These are phyloP conservation scores for Zaprionus gabonicus DNA, from an alignment of 1,140 invertebrate species.

Conservation along the genomic window DNA sequence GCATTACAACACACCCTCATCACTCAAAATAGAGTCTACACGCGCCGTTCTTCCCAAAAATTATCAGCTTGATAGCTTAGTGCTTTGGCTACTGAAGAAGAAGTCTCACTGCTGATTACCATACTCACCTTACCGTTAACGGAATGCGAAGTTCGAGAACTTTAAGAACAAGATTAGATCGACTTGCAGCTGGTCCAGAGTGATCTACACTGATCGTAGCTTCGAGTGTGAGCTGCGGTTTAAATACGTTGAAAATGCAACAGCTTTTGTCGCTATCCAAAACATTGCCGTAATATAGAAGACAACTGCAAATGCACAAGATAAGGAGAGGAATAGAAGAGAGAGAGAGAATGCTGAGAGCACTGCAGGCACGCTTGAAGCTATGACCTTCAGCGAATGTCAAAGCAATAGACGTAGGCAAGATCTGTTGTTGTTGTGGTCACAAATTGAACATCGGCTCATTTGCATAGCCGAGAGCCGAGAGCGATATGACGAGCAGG, in stretches of 20 bases:
- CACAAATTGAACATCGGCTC: slow-evolving; percentile 61
- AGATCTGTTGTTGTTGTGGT: slow-evolving; percentile 28
- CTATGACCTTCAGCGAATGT: slow-evolving; percentile 69
- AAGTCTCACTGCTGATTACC: background rate
- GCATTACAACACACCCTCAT: background rate
- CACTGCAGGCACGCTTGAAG: slow-evolving; percentile 20
- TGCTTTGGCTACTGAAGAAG: background rate
- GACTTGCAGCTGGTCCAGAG: background rate
- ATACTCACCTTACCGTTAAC: slow-evolving; percentile 7
- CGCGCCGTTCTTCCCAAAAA: background rate
- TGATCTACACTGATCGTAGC: slow-evolving; percentile 2
- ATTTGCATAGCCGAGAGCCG: slow-evolving; percentile 54
- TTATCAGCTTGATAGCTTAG: background rate
- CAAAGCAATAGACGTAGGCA: slow-evolving; percentile 49
- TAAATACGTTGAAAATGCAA: slow-evolving; percentile 10
- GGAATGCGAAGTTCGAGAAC: background rate
- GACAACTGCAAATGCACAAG: slow-evolving; percentile 1
- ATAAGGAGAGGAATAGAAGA: slow-evolving; percentile 9
- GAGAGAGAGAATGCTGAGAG: slow-evolving; percentile 7
- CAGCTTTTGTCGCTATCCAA: background rate
- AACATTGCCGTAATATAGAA: slow-evolving; percentile 9
- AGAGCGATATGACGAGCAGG: background rate
- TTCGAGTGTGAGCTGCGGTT: background rate
- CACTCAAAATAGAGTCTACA: background rate
- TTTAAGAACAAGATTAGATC: background rate